phyloP scores from a whole-genome alignment of 92 coral and sea anemone species.

The Palythoa grandiflora region DNA sequence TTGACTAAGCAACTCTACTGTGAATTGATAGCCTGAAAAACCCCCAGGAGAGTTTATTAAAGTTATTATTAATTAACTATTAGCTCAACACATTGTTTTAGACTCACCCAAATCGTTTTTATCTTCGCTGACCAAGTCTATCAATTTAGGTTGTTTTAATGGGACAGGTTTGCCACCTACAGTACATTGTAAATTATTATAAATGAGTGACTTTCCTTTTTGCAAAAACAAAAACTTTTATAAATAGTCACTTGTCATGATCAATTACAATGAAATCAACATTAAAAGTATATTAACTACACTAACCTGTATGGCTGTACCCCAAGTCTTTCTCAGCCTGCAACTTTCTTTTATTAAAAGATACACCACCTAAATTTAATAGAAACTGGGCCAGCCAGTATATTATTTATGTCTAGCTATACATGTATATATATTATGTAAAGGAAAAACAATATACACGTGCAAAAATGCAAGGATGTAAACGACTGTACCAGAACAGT shows the following conservation, averaged over 20 bases:
- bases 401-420: too few relatives aligned
- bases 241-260: background rate
- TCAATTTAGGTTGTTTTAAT: background rate
- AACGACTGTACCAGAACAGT: background rate
- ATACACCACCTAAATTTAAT: background rate
- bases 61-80: background rate
- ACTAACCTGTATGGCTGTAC: background rate
- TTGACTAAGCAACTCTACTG: background rate
- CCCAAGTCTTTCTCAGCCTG: constrained; percentile 1
- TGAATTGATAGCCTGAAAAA: too few relatives aligned
- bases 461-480: background rate
- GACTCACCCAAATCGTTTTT: background rate
- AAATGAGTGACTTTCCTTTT: background rate
- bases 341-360: constrained; percentile 9
- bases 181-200: background rate
- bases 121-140: background rate
- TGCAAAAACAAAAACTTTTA: background rate
- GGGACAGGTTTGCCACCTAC: constrained; percentile 9
- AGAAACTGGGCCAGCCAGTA: background rate
- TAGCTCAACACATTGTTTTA: background rate
- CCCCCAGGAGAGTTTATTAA: too few relatives aligned
- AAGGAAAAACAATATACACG: background rate
- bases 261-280: background rate
- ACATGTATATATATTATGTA: background rate
- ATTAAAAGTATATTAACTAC: background rate